Percentiles rank a stretch among this genome's conserved stretches.
phyloP scores from a whole-genome alignment of 2,113 vertebrate species.

The Mohoua ochrocephala region DNA sequence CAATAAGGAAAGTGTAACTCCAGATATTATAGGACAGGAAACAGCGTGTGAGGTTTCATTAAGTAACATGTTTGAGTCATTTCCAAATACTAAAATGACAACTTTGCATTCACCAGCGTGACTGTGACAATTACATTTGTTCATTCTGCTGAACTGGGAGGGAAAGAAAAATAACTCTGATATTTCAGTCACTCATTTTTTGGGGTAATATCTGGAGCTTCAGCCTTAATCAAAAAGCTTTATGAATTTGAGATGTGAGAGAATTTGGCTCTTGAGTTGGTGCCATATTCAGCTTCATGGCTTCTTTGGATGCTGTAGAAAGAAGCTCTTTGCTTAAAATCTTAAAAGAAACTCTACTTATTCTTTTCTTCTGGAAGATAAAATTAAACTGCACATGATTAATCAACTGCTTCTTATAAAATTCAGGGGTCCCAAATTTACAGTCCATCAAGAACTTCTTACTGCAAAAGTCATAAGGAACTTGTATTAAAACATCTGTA shows the following conservation, averaged over 20 bases:
- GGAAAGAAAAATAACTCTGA: neutral
- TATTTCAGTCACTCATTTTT: neutral
- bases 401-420: neutral
- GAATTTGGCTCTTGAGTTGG: neutral
- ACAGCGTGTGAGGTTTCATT: neutral
- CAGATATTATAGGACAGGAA: neutral
- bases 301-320: neutral
- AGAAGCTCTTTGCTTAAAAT: neutral
- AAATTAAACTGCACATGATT: neutral
- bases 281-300: neutral
- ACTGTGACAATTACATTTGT: neutral
- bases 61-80: neutral
- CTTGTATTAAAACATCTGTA: fast-evolving
- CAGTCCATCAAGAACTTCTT: neutral
- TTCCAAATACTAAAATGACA: neutral
- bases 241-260: neutral
- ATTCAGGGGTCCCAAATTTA: neutral
- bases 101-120: neutral
- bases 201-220: neutral
- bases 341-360: neutral
- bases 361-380: neutral
- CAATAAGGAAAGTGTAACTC: neutral
- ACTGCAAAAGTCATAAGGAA: neutral
- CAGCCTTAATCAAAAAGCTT: neutral
- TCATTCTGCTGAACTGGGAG: neutral